These are phyloP conservation scores for Synodontis membranacea DNA, from an alignment of 2,113 vertebrate genomes.

Conservation along the genomic window DNA sequence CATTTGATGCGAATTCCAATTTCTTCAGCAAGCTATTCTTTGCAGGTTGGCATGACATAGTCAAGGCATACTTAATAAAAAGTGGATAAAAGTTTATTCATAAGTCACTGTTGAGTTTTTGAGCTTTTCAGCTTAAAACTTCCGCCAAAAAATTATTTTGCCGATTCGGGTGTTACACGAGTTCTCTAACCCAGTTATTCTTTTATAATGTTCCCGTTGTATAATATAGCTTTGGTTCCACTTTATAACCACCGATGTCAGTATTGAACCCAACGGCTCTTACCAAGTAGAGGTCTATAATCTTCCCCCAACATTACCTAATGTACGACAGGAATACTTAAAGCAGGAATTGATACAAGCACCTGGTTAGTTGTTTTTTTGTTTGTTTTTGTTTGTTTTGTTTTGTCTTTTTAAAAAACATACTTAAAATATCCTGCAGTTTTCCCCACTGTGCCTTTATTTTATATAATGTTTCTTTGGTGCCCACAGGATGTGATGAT, in stretches of 20 bases:
- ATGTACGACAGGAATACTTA: fast-evolving
- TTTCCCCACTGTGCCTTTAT: not conserved
- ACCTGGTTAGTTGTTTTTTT: slow-evolving; percentile 28
- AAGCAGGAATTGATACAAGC: fast-evolving
- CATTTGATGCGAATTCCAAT: not conserved
- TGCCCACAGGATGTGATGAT: not conserved
- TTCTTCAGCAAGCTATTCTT: not conserved
- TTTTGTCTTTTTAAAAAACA: not conserved
- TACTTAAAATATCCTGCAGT: not conserved
- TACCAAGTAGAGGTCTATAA: not conserved
- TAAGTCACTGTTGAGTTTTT: not conserved
- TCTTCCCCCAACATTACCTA: not conserved
- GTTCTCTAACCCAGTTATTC: not conserved
- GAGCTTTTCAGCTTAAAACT: not conserved
- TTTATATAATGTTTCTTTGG: not conserved
- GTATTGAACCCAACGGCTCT: not conserved
- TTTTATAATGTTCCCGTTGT: not conserved
- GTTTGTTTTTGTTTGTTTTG: too few relatives aligned
- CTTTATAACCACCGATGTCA: not conserved
- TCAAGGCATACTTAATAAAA: not conserved
- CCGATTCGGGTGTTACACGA: not conserved
- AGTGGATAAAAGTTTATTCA: not conserved
- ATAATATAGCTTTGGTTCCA: slow-evolving; percentile 42
- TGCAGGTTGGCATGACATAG: not conserved
- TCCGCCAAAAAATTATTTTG: not conserved